Conservation (phyloP, 2,797 vertebrate genomes). For the Hypotaenidia philippensis region DNA sequence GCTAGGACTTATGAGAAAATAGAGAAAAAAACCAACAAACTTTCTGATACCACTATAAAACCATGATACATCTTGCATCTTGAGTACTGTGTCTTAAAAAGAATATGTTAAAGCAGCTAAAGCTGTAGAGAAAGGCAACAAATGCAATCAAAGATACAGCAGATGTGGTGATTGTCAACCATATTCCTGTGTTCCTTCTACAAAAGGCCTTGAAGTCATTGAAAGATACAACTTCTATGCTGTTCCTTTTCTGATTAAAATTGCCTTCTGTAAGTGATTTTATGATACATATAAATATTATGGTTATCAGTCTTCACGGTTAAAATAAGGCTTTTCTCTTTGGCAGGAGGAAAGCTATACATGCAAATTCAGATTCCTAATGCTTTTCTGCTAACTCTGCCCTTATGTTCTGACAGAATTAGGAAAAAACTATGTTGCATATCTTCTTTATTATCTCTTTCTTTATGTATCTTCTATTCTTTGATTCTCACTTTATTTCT, state of each 20-base stretch:
- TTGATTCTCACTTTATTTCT: neutral
- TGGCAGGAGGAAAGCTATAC: neutral
- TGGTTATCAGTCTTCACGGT: neutral
- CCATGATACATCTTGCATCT: neutral
- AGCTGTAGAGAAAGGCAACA: neutral
- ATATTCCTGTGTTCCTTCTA: neutral
- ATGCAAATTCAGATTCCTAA: constrained; percentile 25
- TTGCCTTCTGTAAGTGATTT: neutral
- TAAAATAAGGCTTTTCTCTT: constrained; percentile 31
- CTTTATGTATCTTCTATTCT: neutral
- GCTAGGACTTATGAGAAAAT: neutral
- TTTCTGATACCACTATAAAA: neutral
- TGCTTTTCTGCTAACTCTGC: neutral
- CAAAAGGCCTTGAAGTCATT: neutral
- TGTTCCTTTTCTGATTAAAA: constrained; percentile 36
- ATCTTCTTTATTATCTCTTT: neutral
- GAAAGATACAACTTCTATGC: neutral
- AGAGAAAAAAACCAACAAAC: neutral
- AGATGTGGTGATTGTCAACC: neutral
- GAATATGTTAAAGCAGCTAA: neutral
- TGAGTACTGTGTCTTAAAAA: neutral
- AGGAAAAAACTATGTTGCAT: neutral
- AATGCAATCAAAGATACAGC: neutral
- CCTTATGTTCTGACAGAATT: constrained; percentile 16
- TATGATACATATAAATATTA: constrained; percentile 40